Evolutionary conservation across 2,113 vertebrate genomes (phyloP), one percentile per base, ranked within the genome.

Genomic region (Chunga burmeisteri): DNA sequence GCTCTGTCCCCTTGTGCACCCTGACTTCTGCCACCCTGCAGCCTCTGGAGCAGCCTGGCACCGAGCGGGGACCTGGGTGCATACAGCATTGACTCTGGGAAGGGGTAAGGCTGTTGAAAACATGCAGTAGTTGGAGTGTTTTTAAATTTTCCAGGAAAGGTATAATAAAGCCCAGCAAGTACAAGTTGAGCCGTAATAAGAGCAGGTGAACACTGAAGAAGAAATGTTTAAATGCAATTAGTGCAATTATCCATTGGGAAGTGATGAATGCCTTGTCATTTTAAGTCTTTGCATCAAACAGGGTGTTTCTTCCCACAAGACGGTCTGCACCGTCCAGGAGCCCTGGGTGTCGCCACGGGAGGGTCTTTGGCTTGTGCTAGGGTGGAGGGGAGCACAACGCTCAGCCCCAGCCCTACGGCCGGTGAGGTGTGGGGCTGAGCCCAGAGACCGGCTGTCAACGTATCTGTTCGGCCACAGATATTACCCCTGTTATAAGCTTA

Each of bases 1-100:
- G 34, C 26, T 63, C 50, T 9, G 7, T 66, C n/a, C 46, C 26
- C 42, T 30, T 1, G 6, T 30, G 9, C 14, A 9, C 16, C 11
- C 50, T 19, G 49, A 26, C 22, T 74, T 14, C 36, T 44, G 67
- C 26, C 23, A 52, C n/a, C 21, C 73, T 26, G 34, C 36, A 59
- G 63, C 32, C 27, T 42, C 36, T 38, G 53, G 34, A 63, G 40
- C 26, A 40, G 42, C 50, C 49, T 73, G 61, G 61, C 26, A 59
- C 25, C 6, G 2, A 2, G 58, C 0, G 2, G 30, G 42, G 42
- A 87, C 61, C 4, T 12, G 52, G 49, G 2, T 5, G 6, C 1
- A 1, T 7, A 2, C 0, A 2, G 15, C 6, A 4, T 0, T n/a
- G 70, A 11, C 4, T 1, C 0, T 56, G 71, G 34, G n/a, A 82